Percentiles rank a stretch among this genome's conserved stretches.
phyloP scores from a whole-genome alignment of 1,140 invertebrate genomes.

The Scaptodrosophila lebanonensis region DNA sequence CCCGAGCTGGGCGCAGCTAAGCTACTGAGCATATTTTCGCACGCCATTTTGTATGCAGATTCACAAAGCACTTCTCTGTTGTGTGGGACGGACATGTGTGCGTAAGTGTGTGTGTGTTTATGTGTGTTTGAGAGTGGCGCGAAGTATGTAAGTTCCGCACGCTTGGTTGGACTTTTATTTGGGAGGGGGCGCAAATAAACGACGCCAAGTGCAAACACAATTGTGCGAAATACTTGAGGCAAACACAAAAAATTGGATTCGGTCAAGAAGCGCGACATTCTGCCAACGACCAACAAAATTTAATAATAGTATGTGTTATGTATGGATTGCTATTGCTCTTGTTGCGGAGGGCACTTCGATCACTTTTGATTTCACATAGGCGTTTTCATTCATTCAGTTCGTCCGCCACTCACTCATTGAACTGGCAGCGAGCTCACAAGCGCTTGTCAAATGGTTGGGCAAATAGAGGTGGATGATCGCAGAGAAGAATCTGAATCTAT shows the following conservation, averaged over 20 bases:
- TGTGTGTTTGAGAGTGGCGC: too few relatives aligned
- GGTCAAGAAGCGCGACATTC: conserved; percentile 6
- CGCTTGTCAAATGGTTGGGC: conserved; percentile 54
- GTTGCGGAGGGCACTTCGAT: conserved; percentile 47
- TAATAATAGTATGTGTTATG: conserved; percentile 8
- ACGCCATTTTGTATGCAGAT: too few relatives aligned
- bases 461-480: conserved; percentile 24
- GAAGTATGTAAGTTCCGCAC: conserved; percentile 49
- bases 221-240: conserved; percentile 50
- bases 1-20: too few relatives aligned
- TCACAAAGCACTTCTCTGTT: too few relatives aligned
- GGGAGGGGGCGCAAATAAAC: too few relatives aligned
- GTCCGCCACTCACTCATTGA: too few relatives aligned
- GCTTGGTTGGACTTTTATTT: conserved; percentile 19
- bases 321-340: conserved; percentile 18
- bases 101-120: conserved; percentile 1
- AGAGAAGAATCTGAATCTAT: conserved; percentile 18
- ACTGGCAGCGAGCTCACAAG: conserved; percentile 47
- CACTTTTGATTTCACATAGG: conserved; percentile 31
- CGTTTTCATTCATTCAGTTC: conserved; percentile 59
- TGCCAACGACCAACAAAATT: conserved; percentile 19
- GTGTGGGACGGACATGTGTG: too few relatives aligned
- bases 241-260: conserved; percentile 39
- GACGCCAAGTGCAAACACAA: conserved; percentile 50
- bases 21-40: too few relatives aligned